Base-by-base conservation (phyloP, 2,888 invertebrate genomes). In the Teleogryllus oceanicus region DNA sequence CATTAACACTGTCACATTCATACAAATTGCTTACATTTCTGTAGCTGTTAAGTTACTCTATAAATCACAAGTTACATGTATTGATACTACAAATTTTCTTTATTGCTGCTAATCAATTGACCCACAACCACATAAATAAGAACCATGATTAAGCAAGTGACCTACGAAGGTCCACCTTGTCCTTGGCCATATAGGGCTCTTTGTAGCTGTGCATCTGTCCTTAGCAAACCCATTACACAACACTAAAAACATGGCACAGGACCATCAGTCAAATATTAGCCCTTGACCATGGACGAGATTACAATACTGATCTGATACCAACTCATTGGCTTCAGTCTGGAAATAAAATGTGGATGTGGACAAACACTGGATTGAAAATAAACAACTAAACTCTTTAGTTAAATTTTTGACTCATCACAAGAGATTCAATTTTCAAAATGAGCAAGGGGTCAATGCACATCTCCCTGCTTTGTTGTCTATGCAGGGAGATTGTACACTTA, bases 121-220 rank as follows among this genome's bases (percentile, higher is more conserved):
- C 62, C 62, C 62, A 62, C 62, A 62, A 62, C 62, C 62, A 62
- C 62, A 62, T 62, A 62, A 62, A 62, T 62, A 62, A 62, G 62
- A 62, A 62, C n/a, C 62, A 62, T 18, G 62, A n/a, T 62, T 62
- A 62, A 62, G n/a, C 62, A 62, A 18, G 62, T 62, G 62, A n/a
- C 62, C 62, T n/a, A 62, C 1, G 62, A 62, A 62, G 37, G 37
- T 37, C 37, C 37, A 37, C 37, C 37, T 37, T 37, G 37, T 62
- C 62, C n/a, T 62, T 62, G 62, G 62, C 62, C 62, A 18, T 18
- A 62, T 18, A 62, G 62, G 13, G 13, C 62, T n/a, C 62, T 62
- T 62, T 62, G 13, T 62, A 62, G 62, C 62, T 62, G 62, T n/a
- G n/a, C 62, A 62, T 18, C 16, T 16, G 62, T 62, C n/a, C 62